Base-by-base conservation (phyloP, 2,888 invertebrate species). In the Aleiodes leptofemur region DNA sequence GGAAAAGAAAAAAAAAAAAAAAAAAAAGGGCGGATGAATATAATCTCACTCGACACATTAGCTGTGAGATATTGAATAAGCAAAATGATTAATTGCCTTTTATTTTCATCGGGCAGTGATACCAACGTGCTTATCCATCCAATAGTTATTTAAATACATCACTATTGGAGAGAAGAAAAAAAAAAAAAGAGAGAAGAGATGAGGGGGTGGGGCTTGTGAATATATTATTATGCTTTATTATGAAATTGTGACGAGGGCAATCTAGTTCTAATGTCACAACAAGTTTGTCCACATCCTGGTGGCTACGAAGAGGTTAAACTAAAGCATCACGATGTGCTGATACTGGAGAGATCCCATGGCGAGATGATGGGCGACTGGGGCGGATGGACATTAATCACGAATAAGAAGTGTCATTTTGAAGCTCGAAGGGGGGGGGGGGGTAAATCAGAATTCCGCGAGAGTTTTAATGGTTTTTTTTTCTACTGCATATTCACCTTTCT, bases 331-430 rank as follows among this genome's bases (percentile, higher is more conserved):
- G 69, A 69, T 23, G 55, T 23, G 55, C 14, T 34, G 56, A 86
- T 85, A 83, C 86, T 84, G 86, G 85, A 86, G 87, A 86, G 34
- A 34, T 86, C 86, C 83, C 83, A 83, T 83, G 82, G 77, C 79
- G 83, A 86, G 86, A 87, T 86, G 86, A 86, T 85, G 87, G 85
- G 86, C 87, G 85, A 83, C 85, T 85, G 29, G 48, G 84, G 82
- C 79, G 82, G 83, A 78, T 83, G 85, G 83, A 84, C 85, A 87
- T 87, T 86, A 87, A 87, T 87, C 86, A 87, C 86, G 82, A 81
- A 84, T 80, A 82, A 86, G 86, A 87, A 87, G 87, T 87, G 87
- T 87, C 87, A 86, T 87, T 84, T 83, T 70, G 77, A 77, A 38
- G 69, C 57, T 73, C 53, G 23, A 31, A 48, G 69, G 31, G 56